Percentiles rank a stretch among this genome's conserved stretches.
These are phyloP conservation scores for Nylanderia fulva DNA, from an alignment of 1,140 invertebrate species.

Conservation along the genomic window DNA sequence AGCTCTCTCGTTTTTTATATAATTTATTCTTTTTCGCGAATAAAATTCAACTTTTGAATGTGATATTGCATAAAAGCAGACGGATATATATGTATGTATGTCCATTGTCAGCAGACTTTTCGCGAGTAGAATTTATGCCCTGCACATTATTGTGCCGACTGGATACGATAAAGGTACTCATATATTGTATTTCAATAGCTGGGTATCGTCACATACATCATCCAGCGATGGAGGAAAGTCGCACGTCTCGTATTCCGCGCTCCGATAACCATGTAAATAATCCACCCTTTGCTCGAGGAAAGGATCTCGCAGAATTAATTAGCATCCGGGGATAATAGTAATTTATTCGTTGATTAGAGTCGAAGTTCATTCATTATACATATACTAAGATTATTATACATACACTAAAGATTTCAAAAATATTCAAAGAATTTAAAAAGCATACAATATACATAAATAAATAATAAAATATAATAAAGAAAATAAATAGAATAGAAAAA, in stretches of 20 bases:
- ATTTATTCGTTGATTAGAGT: constrained; percentile 18
- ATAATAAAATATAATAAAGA: not conserved
- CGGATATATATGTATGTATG: not conserved
- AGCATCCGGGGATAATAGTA: not conserved
- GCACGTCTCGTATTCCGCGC: constrained; percentile 29
- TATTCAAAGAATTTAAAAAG: not conserved
- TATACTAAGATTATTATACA: too few species aligned
- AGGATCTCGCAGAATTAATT: constrained; percentile 16
- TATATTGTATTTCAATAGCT: constrained; percentile 58
- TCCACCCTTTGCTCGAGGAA: constrained; percentile 10
- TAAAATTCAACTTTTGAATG: constrained; percentile 34
- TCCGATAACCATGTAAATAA: constrained; percentile 43
- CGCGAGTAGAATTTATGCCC: constrained; percentile 55
- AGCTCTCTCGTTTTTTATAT: not conserved
- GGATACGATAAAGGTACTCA: constrained; percentile 35
- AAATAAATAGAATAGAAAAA: not conserved
- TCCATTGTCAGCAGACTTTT: constrained; percentile 33
- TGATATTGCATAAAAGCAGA: constrained; percentile 8
- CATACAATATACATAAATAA: not conserved
- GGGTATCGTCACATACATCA: constrained; percentile 47
- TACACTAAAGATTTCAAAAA: not conserved
- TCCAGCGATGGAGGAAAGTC: constrained; percentile 36
- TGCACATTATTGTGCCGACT: constrained; percentile 47
- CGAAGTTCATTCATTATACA: not conserved
- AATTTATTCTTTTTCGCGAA: constrained; percentile 23